Evolutionary conservation across 2,888 invertebrate species (phyloP).

Genomic region (Pseudolycoriella hygida): DNA sequence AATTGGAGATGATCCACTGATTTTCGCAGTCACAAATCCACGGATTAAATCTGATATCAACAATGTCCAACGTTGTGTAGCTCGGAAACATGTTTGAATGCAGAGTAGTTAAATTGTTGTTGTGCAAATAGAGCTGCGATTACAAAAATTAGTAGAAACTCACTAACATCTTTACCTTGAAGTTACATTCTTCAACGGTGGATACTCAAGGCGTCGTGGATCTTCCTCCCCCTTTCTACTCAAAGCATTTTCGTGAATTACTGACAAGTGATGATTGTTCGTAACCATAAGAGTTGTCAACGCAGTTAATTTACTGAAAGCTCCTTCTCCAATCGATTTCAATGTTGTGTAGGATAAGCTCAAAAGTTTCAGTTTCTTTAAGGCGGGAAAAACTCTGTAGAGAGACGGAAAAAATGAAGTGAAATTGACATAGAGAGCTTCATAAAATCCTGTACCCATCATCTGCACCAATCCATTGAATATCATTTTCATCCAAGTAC

Average conservation of each 20-base stretch:
- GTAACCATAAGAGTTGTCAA: constrained; percentile 40
- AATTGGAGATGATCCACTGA: constrained; percentile 52
- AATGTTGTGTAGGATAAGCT: constrained; percentile 53
- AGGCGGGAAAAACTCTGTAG: constrained; percentile 43
- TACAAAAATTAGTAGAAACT: constrained; percentile 6
- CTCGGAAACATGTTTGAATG: constrained; percentile 40
- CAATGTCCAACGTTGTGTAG: constrained; percentile 47
- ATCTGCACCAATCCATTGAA: too few species aligned
- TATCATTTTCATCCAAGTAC: constrained; percentile 52
- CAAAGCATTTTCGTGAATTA: constrained; percentile 44
- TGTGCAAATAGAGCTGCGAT: constrained; percentile 47
- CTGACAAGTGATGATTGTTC: constrained; percentile 40
- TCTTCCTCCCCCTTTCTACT: constrained; percentile 29
- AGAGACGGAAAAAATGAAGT: too few species aligned
- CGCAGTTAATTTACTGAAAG: constrained; percentile 31
- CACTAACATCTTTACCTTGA: constrained; percentile 6
- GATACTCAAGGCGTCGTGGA: constrained; percentile 39
- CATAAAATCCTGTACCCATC: neutral
- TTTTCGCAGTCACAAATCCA: constrained; percentile 68
- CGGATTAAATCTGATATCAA: constrained; percentile 55
- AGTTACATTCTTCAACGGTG: constrained; percentile 43
- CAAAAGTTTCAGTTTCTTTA: constrained; percentile 42
- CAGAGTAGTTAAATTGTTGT: constrained; percentile 37
- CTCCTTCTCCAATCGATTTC: constrained; percentile 33
- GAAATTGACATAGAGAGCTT: constrained; percentile 9